Evolutionary conservation across 2,797 vertebrate genomes (phyloP), one percentile per base, ranked within the genome.

Genomic region (Typhlichthys eigenmanni): DNA sequence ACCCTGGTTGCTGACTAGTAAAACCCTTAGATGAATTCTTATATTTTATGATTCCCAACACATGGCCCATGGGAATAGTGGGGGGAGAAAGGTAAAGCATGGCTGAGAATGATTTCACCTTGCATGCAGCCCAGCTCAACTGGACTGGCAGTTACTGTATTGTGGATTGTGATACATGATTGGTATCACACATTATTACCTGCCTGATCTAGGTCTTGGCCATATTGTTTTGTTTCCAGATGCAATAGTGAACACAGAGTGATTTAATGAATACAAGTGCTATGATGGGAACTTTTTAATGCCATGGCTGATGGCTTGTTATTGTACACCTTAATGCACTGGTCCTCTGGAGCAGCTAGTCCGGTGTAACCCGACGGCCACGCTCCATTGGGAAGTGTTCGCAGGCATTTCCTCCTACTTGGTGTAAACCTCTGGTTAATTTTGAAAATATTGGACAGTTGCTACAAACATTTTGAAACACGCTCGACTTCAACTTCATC

Each of bases 1-100:
- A 91, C 92, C 92, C 90, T 82, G 68, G 88, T 89, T 90, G 83
- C 88, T 85, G 85, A 88, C 91, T 87, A 88, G 87, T 91, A 87
- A 88, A 87, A 82, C 78, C 66, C 65, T 86, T 87, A 87, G 88
- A 88, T 81, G 58, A 84, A 88, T 83, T 87, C 69, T 85, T 78
- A 74, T 76, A 66, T 81, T 67, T 71, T 71, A 81, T 88, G 74
- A 87, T 88, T 87, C 74, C 61, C 81, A 87, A 76, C 87, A 89
- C 85, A 83, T 76, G 76, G 84, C 24, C 24, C 66, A 75, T 85
- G 19, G 79, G 67, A 13, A 70, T 75, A 58, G 80, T 72, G 79
- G 71, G 67, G 55, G 71, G 79, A 74, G 74, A 78, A 72, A 78
- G 75, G 74, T 78, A 75, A 74, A 81, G 62, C 75, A 68, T 65